phyloP scores from a whole-genome alignment of 2,888 invertebrate species.

The Ditula angustiorana region DNA sequence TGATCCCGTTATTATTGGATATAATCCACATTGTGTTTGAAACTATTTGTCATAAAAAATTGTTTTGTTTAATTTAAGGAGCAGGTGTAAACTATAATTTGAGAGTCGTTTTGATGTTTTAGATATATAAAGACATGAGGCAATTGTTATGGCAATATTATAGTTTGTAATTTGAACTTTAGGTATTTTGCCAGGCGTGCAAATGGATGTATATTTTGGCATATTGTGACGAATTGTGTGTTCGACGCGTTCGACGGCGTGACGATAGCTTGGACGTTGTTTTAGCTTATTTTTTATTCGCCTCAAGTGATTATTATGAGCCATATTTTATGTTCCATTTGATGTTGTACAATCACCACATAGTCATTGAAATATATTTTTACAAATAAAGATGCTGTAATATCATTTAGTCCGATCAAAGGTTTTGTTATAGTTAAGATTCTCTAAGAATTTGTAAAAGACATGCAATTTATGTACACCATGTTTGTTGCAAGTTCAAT shows the following conservation, averaged over 20 bases:
- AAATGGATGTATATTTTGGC: conserved; percentile 34
- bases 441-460: conserved; percentile 50
- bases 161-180: conserved; percentile 25
- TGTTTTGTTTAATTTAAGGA: conserved; percentile 22
- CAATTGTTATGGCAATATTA: conserved; percentile 37
- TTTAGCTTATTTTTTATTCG: conserved; percentile 52
- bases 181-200: conserved; percentile 18
- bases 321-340: conserved; percentile 76
- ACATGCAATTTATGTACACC: conserved; percentile 52
- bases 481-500: conserved; percentile 43
- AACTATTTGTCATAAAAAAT: conserved; percentile 17
- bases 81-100: conserved; percentile 8
- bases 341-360: conserved; percentile 64
- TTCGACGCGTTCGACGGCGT: conserved; percentile 10
- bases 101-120: conserved; percentile 24
- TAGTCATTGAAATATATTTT: conserved; percentile 63
- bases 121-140: conserved; percentile 26
- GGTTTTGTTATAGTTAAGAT: conserved; percentile 35
- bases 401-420: conserved; percentile 36
- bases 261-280: conserved; percentile 30
- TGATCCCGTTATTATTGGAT: conserved; percentile 34
- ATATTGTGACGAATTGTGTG: conserved; percentile 24
- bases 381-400: conserved; percentile 48
- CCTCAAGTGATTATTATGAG: conserved; percentile 65
- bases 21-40: conserved; percentile 29